These are phyloP conservation scores for Aleiodes alternator DNA, from an alignment of 2,888 invertebrate species.

Conservation along the genomic window DNA sequence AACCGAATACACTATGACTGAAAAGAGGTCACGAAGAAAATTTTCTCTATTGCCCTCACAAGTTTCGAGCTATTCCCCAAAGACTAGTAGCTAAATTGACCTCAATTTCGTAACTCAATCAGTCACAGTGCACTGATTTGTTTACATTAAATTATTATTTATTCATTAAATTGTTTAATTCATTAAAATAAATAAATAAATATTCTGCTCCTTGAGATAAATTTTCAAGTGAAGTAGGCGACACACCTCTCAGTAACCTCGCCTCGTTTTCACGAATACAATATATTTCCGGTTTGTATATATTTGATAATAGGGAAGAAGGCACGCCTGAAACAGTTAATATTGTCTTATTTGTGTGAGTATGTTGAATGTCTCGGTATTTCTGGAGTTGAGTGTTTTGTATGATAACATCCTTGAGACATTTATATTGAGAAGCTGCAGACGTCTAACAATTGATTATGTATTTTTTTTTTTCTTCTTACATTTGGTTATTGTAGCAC, in stretches of 20 bases:
- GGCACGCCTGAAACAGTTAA: slow-evolving; percentile 15
- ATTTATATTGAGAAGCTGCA: slow-evolving; percentile 17
- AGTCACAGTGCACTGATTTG: background rate
- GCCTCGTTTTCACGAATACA: slow-evolving; percentile 2
- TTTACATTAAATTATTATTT: background rate
- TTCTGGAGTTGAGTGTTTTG: background rate
- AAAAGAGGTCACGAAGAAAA: too few relatives aligned
- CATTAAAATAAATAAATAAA: slow-evolving; percentile 11
- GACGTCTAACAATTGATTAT: slow-evolving; percentile 27
- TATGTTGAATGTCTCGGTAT: background rate
- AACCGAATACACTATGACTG: too few relatives aligned
- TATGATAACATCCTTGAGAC: slow-evolving; percentile 35
- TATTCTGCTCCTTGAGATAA: background rate
- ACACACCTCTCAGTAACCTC: slow-evolving; percentile 21
- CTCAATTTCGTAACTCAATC: too few relatives aligned
- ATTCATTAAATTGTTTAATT: slow-evolving; percentile 17
- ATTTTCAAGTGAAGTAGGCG: background rate
- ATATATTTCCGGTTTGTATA: slow-evolving; percentile 28
- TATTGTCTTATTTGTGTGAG: slow-evolving; percentile 14
- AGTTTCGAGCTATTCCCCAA: too few relatives aligned
- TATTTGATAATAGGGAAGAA: slow-evolving; percentile 19
- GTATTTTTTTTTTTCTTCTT: slow-evolving; percentile 1
- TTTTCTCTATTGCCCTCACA: too few relatives aligned
- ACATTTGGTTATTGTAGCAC: background rate
- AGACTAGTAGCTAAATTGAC: too few relatives aligned